These are phyloP conservation scores for Reinhardtius hippoglossoides DNA, from an alignment of 2,113 vertebrate species.

Conservation along the genomic window DNA sequence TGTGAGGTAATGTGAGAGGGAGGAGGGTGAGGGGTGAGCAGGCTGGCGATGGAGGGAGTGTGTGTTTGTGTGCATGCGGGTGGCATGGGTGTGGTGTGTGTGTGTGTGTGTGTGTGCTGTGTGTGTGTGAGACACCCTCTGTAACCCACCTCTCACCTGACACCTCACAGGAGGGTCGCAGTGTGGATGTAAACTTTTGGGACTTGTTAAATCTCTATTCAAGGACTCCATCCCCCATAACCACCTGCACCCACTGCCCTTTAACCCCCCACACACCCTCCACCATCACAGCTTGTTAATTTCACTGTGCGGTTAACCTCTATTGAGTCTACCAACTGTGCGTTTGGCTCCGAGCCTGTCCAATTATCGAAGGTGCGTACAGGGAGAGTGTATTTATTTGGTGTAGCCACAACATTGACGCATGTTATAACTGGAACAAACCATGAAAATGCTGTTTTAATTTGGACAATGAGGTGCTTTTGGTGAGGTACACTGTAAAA, in stretches of 20 bases:
- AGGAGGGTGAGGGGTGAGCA: conserved; percentile 35
- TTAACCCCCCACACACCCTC: conserved; percentile 54
- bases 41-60: conserved; percentile 34
- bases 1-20: conserved; percentile 75
- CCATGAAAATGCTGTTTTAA: conserved; percentile 7
- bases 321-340: conserved; percentile 57
- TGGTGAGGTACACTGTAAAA: background rate
- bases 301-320: conserved; percentile 76
- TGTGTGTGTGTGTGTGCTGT: background rate
- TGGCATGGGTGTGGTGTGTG: conserved; percentile 38
- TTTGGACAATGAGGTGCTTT: conserved; percentile 17
- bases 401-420: conserved; percentile 12
- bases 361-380: conserved; percentile 40
- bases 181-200: conserved; percentile 38
- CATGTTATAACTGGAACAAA: conserved; percentile 36
- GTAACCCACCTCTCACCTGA: conserved; percentile 68
- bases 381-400: conserved; percentile 27
- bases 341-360: conserved; percentile 30
- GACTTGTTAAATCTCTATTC: conserved; percentile 71
- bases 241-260: conserved; percentile 64
- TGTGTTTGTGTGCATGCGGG: conserved; percentile 55
- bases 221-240: conserved; percentile 68
- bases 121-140: too few relatives aligned
- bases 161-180: conserved; percentile 63
- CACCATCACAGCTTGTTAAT: conserved; percentile 78